Conservation (phyloP, 2,113 vertebrate species). For the Plecotus auritus region DNA sequence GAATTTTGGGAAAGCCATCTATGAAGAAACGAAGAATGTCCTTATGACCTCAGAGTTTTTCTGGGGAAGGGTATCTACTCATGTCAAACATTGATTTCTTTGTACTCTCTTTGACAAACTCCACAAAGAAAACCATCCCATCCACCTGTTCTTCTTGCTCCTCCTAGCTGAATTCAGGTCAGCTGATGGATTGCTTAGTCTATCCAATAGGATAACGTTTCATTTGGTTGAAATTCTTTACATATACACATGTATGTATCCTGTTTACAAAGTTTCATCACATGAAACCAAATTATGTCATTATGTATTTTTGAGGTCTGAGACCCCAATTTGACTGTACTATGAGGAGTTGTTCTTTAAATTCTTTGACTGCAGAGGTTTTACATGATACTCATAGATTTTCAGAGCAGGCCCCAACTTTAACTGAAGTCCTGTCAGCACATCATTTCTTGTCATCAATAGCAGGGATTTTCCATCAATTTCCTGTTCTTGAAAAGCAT, state of each 20-base stretch:
- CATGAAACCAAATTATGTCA: slow-evolving; percentile 82
- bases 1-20: slow-evolving; percentile 60
- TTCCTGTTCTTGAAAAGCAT: too few relatives aligned
- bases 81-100: slow-evolving; percentile 41
- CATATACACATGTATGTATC: slow-evolving; percentile 77
- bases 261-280: slow-evolving; percentile 83
- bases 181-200: slow-evolving; percentile 78
- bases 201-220: slow-evolving; percentile 85
- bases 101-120: slow-evolving; percentile 60
- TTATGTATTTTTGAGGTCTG: slow-evolving; percentile 73
- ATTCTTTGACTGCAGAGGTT: slow-evolving; percentile 97
- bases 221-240: slow-evolving; percentile 81
- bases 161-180: slow-evolving; percentile 40
- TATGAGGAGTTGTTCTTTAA: slow-evolving; percentile 93
- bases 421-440: slow-evolving; percentile 97
- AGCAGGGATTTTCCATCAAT: slow-evolving; percentile 99
- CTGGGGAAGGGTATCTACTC: slow-evolving; percentile 37
- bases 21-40: slow-evolving; percentile 68
- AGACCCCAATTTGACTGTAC: slow-evolving; percentile 77
- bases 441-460: slow-evolving; percentile 98
- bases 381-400: slow-evolving; percentile 99
- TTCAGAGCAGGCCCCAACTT: slow-evolving; percentile 98
- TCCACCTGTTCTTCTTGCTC: slow-evolving; percentile 11
- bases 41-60: slow-evolving; percentile 23
- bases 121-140: slow-evolving; percentile 69